Evolutionary conservation across 2,888 invertebrate genomes (phyloP).

Genomic region (Dinocampus coccinellae): DNA sequence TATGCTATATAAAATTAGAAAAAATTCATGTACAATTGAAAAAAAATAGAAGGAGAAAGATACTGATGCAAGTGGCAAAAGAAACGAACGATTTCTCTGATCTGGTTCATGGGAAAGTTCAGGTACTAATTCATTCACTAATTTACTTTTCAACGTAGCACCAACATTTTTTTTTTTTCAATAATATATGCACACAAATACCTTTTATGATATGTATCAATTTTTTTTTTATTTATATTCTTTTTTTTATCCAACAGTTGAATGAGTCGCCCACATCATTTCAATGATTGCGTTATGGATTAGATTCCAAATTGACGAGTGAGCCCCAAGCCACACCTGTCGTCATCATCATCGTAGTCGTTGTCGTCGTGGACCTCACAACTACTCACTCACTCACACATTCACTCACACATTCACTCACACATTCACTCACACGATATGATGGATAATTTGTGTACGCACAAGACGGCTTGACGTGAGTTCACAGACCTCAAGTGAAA

Average conservation of each 20-base stretch:
- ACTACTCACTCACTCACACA: slow-evolving; percentile 7
- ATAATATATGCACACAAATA: neutral
- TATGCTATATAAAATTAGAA: neutral
- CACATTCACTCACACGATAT: slow-evolving; percentile 1
- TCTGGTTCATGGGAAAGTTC: slow-evolving; percentile 35
- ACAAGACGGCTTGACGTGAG: slow-evolving; percentile 37
- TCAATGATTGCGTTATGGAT: neutral
- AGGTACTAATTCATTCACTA: slow-evolving; percentile 22
- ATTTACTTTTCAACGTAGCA: slow-evolving; percentile 25
- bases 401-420: too few relatives aligned
- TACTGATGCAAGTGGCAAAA: slow-evolving; percentile 9
- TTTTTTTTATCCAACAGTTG: neutral
- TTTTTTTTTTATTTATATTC: neutral
- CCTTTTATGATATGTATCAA: neutral
- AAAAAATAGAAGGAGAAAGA: neutral
- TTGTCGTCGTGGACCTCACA: neutral
- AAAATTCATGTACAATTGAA: neutral
- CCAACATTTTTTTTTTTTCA: neutral
- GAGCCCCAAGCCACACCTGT: slow-evolving; percentile 30
- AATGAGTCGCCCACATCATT: neutral
- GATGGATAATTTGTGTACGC: neutral
- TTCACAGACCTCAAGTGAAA: slow-evolving; percentile 66
- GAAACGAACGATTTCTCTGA: slow-evolving; percentile 30
- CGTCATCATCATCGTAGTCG: slow-evolving; percentile 23
- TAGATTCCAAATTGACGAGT: slow-evolving; percentile 16